These are phyloP conservation scores for Notospermus geniculatus DNA, from an alignment of 1,140 invertebrate genomes.

Conservation along the genomic window DNA sequence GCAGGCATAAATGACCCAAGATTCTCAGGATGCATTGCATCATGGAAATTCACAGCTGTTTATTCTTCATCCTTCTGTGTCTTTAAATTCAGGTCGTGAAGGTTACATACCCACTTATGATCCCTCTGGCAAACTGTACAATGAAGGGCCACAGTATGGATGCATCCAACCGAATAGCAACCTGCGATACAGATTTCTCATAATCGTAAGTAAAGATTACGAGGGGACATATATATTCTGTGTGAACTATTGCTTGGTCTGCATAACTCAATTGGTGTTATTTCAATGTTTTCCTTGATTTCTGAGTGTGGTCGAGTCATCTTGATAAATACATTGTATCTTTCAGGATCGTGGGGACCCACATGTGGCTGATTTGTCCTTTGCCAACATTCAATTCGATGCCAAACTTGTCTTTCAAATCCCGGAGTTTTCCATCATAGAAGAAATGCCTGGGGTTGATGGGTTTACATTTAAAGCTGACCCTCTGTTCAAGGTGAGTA, in stretches of 20 bases:
- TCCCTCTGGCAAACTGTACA: constrained; percentile 55
- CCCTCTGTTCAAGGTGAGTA: constrained; percentile 53
- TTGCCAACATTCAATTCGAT: constrained; percentile 51
- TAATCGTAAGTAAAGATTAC: constrained; percentile 49
- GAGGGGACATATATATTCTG: background rate
- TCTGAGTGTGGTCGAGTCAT: background rate
- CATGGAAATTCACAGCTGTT: no score
- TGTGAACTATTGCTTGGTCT: no score
- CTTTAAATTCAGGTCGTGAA: constrained; percentile 44
- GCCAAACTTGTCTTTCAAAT: constrained; percentile 51
- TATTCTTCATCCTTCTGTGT: no score
- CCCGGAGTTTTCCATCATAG: constrained; percentile 35
- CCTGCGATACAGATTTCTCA: constrained; percentile 56
- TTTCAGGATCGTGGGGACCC: constrained; percentile 55
- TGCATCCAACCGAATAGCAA: constrained; percentile 55
- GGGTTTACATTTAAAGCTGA: constrained; percentile 57
- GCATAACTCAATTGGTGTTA: background rate
- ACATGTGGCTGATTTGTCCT: constrained; percentile 35
- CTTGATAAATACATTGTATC: background rate
- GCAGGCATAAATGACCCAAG: no score
- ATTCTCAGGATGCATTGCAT: no score
- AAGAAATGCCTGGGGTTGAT: constrained; percentile 53
- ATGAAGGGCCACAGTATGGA: constrained; percentile 58
- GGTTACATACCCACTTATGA: constrained; percentile 59
- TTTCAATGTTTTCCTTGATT: background rate